Evolutionary conservation across 2,797 vertebrate genomes (phyloP).

Genomic region (Rhinella marina): DNA sequence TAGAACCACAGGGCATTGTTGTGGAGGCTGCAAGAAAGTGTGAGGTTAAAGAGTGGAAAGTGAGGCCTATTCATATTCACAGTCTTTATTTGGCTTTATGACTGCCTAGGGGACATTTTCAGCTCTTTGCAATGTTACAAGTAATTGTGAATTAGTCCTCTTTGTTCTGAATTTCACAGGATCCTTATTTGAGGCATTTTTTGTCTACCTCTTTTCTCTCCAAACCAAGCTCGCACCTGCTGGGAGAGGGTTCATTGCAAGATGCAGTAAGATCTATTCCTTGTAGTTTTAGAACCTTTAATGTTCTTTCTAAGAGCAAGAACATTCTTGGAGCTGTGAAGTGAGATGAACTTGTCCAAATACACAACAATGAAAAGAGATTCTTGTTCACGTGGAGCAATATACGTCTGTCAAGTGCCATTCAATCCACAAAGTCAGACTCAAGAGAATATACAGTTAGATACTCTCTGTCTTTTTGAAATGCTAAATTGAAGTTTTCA

Average conservation of each 20-base stretch:
- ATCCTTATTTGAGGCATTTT: background rate
- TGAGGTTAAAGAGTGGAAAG: slow-evolving; percentile 41
- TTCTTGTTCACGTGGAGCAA: background rate
- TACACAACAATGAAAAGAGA: slow-evolving; percentile 23
- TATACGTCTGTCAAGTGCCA: slow-evolving; percentile 5
- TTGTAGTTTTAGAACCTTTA: background rate
- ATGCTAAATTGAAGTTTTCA: background rate
- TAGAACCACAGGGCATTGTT: slow-evolving; percentile 28
- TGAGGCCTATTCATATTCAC: slow-evolving; percentile 51
- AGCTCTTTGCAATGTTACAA: slow-evolving; percentile 48
- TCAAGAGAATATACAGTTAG: background rate
- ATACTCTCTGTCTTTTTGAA: background rate
- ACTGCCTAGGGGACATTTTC: slow-evolving; percentile 40
- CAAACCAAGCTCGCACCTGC: slow-evolving; percentile 10
- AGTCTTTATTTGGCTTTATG: slow-evolving; percentile 49
- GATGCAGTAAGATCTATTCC: background rate
- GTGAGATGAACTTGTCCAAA: background rate
- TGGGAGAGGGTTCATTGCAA: background rate
- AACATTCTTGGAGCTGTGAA: background rate
- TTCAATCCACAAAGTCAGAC: background rate
- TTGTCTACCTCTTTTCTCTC: background rate
- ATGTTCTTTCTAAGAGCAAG: background rate
- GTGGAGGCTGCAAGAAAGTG: slow-evolving; percentile 26
- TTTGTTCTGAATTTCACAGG: slow-evolving; percentile 48
- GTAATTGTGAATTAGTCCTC: slow-evolving; percentile 57